Conservation (phyloP, 2,888 invertebrate species). For the Agrochola lychnidis region DNA sequence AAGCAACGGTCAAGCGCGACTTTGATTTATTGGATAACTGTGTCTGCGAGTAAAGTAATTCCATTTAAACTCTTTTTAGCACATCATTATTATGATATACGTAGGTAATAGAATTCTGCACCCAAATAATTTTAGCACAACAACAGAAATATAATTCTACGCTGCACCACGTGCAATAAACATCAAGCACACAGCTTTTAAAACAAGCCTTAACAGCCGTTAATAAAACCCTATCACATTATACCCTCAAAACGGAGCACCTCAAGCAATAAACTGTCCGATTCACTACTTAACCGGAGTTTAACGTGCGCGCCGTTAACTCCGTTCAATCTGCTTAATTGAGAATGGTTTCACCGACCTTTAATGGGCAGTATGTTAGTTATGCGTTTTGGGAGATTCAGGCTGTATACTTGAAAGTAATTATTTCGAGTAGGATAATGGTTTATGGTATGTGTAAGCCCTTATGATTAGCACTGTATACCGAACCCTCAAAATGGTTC, state of each 20-base stretch:
- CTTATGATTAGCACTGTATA: conserved; percentile 18
- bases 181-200: conserved; percentile 64
- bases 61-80: neutral
- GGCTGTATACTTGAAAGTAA: conserved; percentile 56
- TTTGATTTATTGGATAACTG: neutral
- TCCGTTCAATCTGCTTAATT: conserved; percentile 89
- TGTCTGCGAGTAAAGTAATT: neutral
- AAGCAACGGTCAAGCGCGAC: neutral
- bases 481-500: neutral
- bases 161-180: conserved; percentile 63
- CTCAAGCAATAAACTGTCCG: conserved; percentile 85
- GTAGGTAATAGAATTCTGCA: neutral
- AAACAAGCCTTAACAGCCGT: conserved; percentile 68
- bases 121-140: conserved; percentile 30
- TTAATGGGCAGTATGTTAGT: conserved; percentile 79
- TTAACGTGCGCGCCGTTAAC: conserved; percentile 84
- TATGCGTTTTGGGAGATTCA: conserved; percentile 66
- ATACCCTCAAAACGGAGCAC: conserved; percentile 77
- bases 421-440: conserved; percentile 57
- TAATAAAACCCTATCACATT: conserved; percentile 71
- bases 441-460: conserved; percentile 33
- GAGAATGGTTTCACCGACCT: conserved; percentile 83
- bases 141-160: conserved; percentile 34
- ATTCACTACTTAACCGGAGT: conserved; percentile 86
- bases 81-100: neutral